phyloP scores from a whole-genome alignment of 2,797 vertebrate species.

The Esox lucius region DNA sequence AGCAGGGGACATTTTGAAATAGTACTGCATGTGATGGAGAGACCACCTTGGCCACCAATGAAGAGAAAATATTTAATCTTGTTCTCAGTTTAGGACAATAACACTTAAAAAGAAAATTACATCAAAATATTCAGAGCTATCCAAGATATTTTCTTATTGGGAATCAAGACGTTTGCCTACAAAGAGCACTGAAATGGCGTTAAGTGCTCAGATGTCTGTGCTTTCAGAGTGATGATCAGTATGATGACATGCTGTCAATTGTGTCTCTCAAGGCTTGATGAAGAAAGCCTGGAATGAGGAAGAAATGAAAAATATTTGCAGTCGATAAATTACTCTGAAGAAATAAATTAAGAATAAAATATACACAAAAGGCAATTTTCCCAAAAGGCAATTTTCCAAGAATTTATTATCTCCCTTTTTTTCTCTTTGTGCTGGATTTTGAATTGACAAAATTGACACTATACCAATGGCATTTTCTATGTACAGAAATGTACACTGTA shows the following conservation, averaged over 20 bases:
- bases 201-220: constrained; percentile 21
- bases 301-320: constrained; percentile 23
- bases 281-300: constrained; percentile 18
- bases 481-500: background rate
- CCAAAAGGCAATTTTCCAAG: background rate
- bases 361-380: background rate
- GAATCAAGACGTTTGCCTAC: background rate
- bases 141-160: background rate
- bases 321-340: background rate
- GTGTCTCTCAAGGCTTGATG: constrained; percentile 13
- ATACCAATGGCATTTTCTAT: background rate
- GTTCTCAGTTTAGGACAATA: constrained; percentile 49
- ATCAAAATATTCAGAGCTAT: background rate
- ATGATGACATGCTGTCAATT: constrained; percentile 28
- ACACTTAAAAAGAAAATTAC: constrained; percentile 58
- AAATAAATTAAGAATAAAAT: background rate
- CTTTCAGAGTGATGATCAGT: constrained; percentile 4
- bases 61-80: constrained; percentile 41
- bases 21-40: constrained; percentile 17
- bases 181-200: constrained; percentile 22
- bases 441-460: background rate
- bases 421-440: too few relatives aligned
- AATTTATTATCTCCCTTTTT: background rate
- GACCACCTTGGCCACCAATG: constrained; percentile 23
- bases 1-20: background rate